Evolutionary conservation across 2,888 invertebrate genomes (phyloP), one percentile per base, ranked within the genome.

Genomic region (Subacronicta megacephala): DNA sequence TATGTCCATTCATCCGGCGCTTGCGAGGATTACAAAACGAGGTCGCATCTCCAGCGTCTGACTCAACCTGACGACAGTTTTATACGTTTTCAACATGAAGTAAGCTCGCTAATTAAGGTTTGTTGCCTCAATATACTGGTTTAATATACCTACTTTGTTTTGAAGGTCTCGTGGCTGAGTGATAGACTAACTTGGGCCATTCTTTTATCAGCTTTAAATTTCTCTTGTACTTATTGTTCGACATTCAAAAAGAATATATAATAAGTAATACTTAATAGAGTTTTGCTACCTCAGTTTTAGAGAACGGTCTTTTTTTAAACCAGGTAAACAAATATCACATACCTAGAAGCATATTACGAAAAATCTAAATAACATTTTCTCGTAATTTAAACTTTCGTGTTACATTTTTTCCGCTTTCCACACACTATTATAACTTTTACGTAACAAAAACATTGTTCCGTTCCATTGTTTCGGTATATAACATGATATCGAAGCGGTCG

Each of bases 1-100:
- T 91, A 91, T 93, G 90, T 92, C 89, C 90, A 93, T 93, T 94
- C 91, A 93, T 85, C 88, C 87, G 77, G 85, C 77, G 87, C 83
- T 78, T 76, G 81, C 80, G 82, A 80, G 92, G 92, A 92, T 93
- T 93, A 92, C 83, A 87, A 83, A 91, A 92, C 81, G 88, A 75
- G 91, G 90, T 86, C 91, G 90, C 89, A 86, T 90, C 90, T 90
- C 85, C 84, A 86, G 78, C 81, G 69, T 78, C 80, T 82, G 83
- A 83, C 82, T 81, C 79, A 65, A 62, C 69, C 78, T 79, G 86
- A 79, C 78, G 84, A 84, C 85, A 84, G 87, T 76, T 85, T 88
- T 84, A 86, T 87, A 77, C 82, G 77, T 78, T 80, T 78, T 69
- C 75, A 79, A 77, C 77, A 75, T 78, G 75, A 80, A 75, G 76